Base-by-base conservation (phyloP, 2,888 invertebrate genomes). In the Drosophila pegasa region DNA sequence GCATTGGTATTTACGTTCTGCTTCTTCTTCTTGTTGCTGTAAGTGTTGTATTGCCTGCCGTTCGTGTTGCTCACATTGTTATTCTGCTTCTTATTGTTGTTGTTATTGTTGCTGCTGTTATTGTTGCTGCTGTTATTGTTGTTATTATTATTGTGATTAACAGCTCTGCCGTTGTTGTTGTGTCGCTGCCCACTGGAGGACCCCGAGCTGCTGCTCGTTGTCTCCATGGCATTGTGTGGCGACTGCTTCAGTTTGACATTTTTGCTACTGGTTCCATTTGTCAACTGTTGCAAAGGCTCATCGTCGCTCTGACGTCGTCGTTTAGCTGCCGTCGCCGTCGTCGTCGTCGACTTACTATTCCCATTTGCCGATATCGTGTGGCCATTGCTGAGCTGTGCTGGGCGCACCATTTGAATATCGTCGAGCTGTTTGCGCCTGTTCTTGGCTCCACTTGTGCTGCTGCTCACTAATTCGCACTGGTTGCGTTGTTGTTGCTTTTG, bases 31-130 rank as follows among this genome's bases (percentile, higher is more conserved):
- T 40, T 62, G 55, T 40, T 72, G 31, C 45, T 56, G 25, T 56
- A 52, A 25, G 29, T 63, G 20, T 33, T 59, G 40, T 66, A 60
- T 47, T 75, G 69, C 12, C 37, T 40, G 5, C 66, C 67, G 16
- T 79, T 82, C 22, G 58, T 35, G 29, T 43, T 63, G 38, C 48
- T 77, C 3, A 67, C 67, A 56, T 77, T 86, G 25, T 77, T 87
- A 40, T 73, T 80, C 22, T 57, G 78, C 16, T 75, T 79, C 52
- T 86, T 84, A 38, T 58, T 82, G 41, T 57, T 52, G 37, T 79
- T 71, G n/a, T 71, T 63, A 37, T 45, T 58, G 22, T 51, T 61
- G 9, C 69, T 65, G 29, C 29, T 62, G n/a, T 61, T 61, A 12
- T 75, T 62, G 61, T 78, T 71, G 40, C 76, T 71, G 16, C n/a